Evolutionary conservation across 1,140 invertebrate species (phyloP), one percentile per base, ranked within the genome.

Genomic region (Heliconius congener): DNA sequence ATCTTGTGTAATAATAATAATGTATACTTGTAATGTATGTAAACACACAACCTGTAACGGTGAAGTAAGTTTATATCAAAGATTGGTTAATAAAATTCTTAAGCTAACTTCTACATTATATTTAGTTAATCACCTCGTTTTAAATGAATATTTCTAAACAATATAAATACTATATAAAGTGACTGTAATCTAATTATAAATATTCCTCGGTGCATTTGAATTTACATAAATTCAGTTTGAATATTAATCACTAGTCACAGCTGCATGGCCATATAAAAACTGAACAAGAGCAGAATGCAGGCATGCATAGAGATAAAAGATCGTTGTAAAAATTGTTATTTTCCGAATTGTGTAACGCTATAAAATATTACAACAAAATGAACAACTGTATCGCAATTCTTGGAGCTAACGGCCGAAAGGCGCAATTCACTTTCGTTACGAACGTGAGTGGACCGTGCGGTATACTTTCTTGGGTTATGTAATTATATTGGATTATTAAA

Each of bases 381-480:
- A 76, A 70, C 37, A 39, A 72, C 70, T 42, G 46, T 27, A 71
- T 39, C 70, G 70, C 66, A 55, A 71, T 77, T 71, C 8, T 66
- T 4, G 3, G 42, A 77, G 39, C 0, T 34, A 72, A 77, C 66
- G 30, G 46, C 23, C n/a, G 19, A 72, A 72, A 52, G 46, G 42
- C 76, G 72, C 55, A 77, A 55, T 55, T 77, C 90, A 86, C 90
- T 93, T 89, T 93, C 91, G 85, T 84, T 85, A 79, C 85, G 76
- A 85, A 74, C 78, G 72, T 74, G 86, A 82, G 85, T 50, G 84
- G 77, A 85, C 74, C 78, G 73, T 74, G 86, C 82, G 85, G 50
- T 50, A 87, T 86, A 88, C 85, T 88, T 90, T 91, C 84, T 27
- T 66, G 78, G 77, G 74, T 92, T 86, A 86, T 85, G 84, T 87